A percentile compares a stretch with the other conserved stretches of the same genome.
Conservation (phyloP, 2,888 invertebrate genomes). For the Sialis fuliginosa region DNA sequence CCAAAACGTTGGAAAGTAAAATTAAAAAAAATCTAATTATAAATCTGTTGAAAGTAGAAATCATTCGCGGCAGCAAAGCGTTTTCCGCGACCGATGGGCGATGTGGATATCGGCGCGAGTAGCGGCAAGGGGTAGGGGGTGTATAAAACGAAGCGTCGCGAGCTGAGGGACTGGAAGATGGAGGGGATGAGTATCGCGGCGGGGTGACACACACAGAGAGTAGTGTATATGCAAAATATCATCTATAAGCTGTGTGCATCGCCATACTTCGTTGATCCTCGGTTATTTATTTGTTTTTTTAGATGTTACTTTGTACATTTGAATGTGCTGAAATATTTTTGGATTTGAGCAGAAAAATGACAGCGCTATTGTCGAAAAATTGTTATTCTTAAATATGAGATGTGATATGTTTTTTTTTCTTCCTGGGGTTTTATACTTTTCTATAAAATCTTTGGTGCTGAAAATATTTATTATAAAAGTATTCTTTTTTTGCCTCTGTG, state of each 20-base stretch:
- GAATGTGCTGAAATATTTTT: not conserved
- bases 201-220: not conserved
- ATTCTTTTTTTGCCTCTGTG: no score
- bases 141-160: not conserved
- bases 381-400: not conserved
- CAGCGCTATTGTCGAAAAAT: not conserved
- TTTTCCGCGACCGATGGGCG: no score
- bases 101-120: no score
- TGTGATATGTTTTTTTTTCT: not conserved
- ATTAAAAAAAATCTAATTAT: not conserved
- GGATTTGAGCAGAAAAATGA: not conserved
- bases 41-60: not conserved
- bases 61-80: no score
- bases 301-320: slow-evolving; percentile 1
- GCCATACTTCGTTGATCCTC: slow-evolving; percentile 1
- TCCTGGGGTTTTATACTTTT: no score
- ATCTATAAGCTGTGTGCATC: not conserved
- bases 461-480: no score
- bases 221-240: slow-evolving; percentile 3
- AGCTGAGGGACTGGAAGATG: not conserved
- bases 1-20: not conserved
- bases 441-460: no score
- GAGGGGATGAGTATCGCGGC: not conserved
- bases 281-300: slow-evolving; percentile 2
- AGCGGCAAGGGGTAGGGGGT: no score